Evolutionary conservation across 2,888 invertebrate species (phyloP).

Genomic region (Bombyx huttoni): DNA sequence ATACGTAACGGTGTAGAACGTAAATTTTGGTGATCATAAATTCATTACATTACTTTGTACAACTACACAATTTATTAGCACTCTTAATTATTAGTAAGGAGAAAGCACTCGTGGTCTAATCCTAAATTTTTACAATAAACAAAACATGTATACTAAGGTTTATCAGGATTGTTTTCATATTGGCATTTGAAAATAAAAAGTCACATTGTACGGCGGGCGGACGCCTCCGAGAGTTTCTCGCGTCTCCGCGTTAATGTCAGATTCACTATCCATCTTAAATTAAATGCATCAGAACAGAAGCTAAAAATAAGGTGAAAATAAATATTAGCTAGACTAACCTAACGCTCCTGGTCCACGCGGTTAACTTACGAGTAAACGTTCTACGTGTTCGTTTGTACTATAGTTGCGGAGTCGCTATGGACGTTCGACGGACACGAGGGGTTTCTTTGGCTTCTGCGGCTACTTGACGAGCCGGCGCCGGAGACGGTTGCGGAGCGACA

Average conservation of each 20-base stretch:
- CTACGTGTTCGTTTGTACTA: constrained; percentile 62
- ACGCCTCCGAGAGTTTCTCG: constrained; percentile 10
- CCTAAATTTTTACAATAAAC: constrained; percentile 20
- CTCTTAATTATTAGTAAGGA: constrained; percentile 39
- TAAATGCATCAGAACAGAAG: constrained; percentile 57
- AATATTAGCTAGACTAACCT: constrained; percentile 56
- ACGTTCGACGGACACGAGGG: constrained; percentile 12
- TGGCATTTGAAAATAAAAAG: no score
- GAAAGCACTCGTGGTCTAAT: constrained; percentile 58
- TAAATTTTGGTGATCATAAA: constrained; percentile 29
- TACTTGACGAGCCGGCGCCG: constrained; percentile 57
- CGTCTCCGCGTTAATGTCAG: constrained; percentile 33
- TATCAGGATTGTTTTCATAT: no score
- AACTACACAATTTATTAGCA: constrained; percentile 25
- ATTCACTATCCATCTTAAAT: constrained; percentile 45
- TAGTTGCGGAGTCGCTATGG: constrained; percentile 33
- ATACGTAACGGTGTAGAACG: constrained; percentile 32
- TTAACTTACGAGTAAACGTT: constrained; percentile 57
- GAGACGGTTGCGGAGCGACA: constrained; percentile 54
- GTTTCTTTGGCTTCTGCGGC: constrained; percentile 40
- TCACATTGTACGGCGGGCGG: no score
- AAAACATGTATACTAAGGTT: constrained; percentile 9
- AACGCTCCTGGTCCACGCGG: constrained; percentile 61
- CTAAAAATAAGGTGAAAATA: constrained; percentile 59
- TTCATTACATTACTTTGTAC: constrained; percentile 23